These are phyloP conservation scores for Parazoanthus atlanticus DNA, from an alignment of 92 coral and sea anemone genomes.

Conservation along the genomic window DNA sequence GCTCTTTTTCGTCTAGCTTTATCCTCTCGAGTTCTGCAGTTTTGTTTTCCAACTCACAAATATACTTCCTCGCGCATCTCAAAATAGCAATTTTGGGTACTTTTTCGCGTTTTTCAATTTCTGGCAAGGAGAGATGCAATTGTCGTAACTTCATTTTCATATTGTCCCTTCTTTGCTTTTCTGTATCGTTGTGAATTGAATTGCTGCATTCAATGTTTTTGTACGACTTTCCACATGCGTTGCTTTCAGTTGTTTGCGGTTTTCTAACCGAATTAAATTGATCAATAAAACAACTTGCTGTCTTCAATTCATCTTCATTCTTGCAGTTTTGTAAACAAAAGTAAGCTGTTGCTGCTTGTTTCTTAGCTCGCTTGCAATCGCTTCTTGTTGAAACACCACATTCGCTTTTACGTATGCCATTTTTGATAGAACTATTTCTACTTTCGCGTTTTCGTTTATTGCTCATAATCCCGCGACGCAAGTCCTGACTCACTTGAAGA, in stretches of 20 bases:
- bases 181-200: conserved; percentile 65
- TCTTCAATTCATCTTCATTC: neutral
- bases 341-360: neutral
- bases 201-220: neutral
- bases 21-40: conserved; percentile 16
- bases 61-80: conserved; percentile 56
- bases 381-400: neutral
- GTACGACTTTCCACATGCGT: neutral
- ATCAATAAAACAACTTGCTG: neutral
- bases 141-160: conserved; percentile 73
- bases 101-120: conserved; percentile 47
- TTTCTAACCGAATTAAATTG: neutral
- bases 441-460: neutral
- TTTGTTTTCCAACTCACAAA: conserved; percentile 46
- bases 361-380: neutral
- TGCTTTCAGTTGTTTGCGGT: neutral
- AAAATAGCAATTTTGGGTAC: conserved; percentile 73
- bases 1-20: conserved; percentile 33
- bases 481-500: neutral
- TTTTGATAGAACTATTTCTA: neutral
- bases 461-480: neutral
- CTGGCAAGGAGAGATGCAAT: conserved; percentile 64
- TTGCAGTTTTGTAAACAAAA: conserved; percentile 2
- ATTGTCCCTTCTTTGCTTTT: conserved; percentile 73
- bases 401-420: neutral